Conservation (phyloP, 2,113 vertebrate species). For the Polypterus bichir region DNA sequence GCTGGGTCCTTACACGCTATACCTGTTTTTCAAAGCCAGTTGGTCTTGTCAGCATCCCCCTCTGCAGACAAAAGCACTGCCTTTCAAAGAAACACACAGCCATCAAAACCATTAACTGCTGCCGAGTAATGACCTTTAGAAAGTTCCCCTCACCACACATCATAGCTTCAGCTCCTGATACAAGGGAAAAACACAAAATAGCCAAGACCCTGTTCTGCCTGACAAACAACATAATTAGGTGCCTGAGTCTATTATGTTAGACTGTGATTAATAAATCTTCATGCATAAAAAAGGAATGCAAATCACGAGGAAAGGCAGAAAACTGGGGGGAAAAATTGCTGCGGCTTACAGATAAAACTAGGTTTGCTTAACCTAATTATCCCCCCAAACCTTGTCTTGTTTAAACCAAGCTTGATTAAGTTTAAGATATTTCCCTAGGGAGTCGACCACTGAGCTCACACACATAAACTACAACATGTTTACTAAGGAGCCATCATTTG, state of each 20-base stretch:
- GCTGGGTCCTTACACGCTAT: too few species aligned
- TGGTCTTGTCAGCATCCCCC: too few species aligned
- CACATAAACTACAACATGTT: conserved; percentile 22
- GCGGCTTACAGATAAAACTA: conserved; percentile 45
- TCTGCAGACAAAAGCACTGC: too few species aligned
- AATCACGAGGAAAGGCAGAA: conserved; percentile 26
- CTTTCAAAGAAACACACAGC: too few species aligned
- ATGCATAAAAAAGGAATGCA: conserved; percentile 26
- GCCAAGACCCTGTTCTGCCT: background rate
- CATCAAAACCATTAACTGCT: too few species aligned
- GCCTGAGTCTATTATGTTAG: conserved; percentile 30
- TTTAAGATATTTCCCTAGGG: conserved; percentile 35
- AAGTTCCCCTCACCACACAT: too few species aligned
- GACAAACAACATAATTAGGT: conserved; percentile 15
- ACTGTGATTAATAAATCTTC: conserved; percentile 45
- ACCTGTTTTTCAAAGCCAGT: too few species aligned
- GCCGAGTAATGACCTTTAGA: too few species aligned
- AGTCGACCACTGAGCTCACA: conserved; percentile 28
- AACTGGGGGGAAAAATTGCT: conserved; percentile 28
- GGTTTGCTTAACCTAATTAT: conserved; percentile 42
- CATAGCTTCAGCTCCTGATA: background rate
- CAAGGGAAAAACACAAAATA: conserved; percentile 20
- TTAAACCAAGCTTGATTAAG: conserved; percentile 31
- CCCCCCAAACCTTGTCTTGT: conserved; percentile 23
- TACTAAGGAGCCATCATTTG: too few species aligned